Evolutionary conservation across 2,113 vertebrate species (phyloP), one percentile per base, ranked within the genome.

Genomic region (Oncorhynchus clarkii): DNA sequence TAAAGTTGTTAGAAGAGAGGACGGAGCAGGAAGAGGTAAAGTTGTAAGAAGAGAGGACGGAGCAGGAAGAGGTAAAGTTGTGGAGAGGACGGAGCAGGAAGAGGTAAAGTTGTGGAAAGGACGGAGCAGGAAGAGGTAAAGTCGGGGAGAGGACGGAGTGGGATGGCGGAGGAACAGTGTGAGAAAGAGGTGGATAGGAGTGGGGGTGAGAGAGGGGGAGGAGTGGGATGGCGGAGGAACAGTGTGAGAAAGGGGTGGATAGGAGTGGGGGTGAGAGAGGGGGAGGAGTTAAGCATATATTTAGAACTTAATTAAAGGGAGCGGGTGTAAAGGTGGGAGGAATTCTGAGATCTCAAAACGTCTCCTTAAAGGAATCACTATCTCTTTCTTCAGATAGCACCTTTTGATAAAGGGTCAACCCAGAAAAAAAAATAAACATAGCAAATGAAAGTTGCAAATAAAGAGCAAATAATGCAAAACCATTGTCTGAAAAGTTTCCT

Each of bases 361-460:
- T 51, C 49, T 51, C 49, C 49, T 51, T 14, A 18, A n/a, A 54
- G 49, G 49, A 54, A 54, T 54, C 16, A 51, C 49, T 51, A 51
- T 51, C 11, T 39, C 2, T 51, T 51, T 16, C 49, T 11, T 51
- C 49, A 13, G 3, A 51, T 3, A 54, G 51, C 16, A 54, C 51
- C 16, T 5, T 18, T 54, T 18, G 4, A 54, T 16, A 54, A 54
- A 16, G 16, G 12, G 12, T 54, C 12, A 18, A 54, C 16, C 51
- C 51, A 54, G 51, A 39, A 22, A 45, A 45, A 67, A 69, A 7
- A 86, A 73, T 5, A 49, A 79, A 83, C 9, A 68, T 48, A 51
- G 75, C 49, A 87, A 78, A 82, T 70, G n/a, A 76, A 27, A 39
- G 29, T 34, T 76, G 79, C 67, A 85, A 85, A 84, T 67, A 49